Conservation (phyloP, 2,888 invertebrate genomes). For the Trissolcus brochymenae region DNA sequence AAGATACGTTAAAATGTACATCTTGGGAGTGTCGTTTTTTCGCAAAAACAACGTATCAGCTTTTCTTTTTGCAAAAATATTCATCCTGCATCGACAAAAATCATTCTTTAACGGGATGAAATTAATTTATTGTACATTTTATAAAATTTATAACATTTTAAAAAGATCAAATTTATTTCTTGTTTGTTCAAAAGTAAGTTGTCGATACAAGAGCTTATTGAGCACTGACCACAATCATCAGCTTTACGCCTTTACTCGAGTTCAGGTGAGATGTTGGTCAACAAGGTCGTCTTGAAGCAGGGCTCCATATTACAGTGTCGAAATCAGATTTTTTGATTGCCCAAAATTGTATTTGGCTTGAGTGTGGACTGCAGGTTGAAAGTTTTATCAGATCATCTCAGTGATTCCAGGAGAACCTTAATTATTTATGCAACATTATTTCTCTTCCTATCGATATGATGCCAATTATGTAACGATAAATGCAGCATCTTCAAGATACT, state of each 20-base stretch:
- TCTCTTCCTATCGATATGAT: background rate
- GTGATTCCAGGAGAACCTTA: background rate
- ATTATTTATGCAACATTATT: background rate
- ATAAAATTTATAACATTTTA: background rate
- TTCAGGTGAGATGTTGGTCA: conserved; percentile 53
- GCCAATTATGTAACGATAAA: no score
- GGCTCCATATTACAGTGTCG: conserved; percentile 38
- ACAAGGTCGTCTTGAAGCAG: conserved; percentile 55
- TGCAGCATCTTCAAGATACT: no score
- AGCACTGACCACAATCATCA: conserved; percentile 55
- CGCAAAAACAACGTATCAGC: no score
- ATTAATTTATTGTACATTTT: background rate
- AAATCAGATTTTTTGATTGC: conserved; percentile 50
- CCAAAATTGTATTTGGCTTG: conserved; percentile 32
- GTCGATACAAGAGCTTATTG: conserved; percentile 55
- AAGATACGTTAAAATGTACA: no score
- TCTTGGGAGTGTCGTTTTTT: no score
- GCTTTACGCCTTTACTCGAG: conserved; percentile 51
- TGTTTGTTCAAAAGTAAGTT: conserved; percentile 29
- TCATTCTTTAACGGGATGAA: background rate
- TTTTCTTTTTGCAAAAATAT: no score
- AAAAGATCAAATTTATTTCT: no score
- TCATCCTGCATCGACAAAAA: no score
- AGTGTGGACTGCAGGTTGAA: conserved; percentile 6
- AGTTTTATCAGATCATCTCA: background rate